Conservation (phyloP, 1,140 invertebrate species). For the Drosophila sulfurigaster region DNA sequence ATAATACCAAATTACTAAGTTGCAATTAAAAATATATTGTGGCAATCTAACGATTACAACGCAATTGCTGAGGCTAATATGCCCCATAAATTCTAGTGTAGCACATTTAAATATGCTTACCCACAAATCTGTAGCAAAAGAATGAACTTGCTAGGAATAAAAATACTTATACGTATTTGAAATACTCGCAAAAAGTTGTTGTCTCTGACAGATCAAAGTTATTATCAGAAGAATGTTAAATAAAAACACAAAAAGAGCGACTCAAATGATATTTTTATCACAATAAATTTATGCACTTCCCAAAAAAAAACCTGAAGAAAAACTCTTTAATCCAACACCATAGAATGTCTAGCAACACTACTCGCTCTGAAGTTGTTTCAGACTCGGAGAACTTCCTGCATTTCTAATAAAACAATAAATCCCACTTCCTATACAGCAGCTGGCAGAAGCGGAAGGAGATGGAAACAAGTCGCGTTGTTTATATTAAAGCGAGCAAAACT, state of each 20-base stretch:
- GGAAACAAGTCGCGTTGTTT: slow-evolving; percentile 41
- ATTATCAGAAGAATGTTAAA: background rate
- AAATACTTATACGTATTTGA: background rate
- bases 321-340: slow-evolving; percentile 6
- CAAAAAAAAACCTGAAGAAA: background rate
- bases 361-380: slow-evolving; percentile 18
- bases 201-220: slow-evolving; percentile 8
- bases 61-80: background rate
- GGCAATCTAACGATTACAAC: background rate
- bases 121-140: slow-evolving; percentile 45
- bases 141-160: slow-evolving; percentile 42
- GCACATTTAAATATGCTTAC: slow-evolving; percentile 37
- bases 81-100: background rate
- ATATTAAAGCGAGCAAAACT: slow-evolving; percentile 45
- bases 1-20: background rate
- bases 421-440: slow-evolving; percentile 35
- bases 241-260: background rate
- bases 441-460: slow-evolving; percentile 2
- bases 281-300: background rate
- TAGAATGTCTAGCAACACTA: background rate
- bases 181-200: slow-evolving; percentile 1
- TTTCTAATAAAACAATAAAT: slow-evolving; percentile 73
- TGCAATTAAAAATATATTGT: background rate
- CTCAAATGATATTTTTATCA: slow-evolving; percentile 13
- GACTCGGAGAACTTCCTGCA: slow-evolving; percentile 31